Base-by-base conservation (phyloP, 64 coral and sea anemone species). In the Dendrophyllia cribrosa region DNA sequence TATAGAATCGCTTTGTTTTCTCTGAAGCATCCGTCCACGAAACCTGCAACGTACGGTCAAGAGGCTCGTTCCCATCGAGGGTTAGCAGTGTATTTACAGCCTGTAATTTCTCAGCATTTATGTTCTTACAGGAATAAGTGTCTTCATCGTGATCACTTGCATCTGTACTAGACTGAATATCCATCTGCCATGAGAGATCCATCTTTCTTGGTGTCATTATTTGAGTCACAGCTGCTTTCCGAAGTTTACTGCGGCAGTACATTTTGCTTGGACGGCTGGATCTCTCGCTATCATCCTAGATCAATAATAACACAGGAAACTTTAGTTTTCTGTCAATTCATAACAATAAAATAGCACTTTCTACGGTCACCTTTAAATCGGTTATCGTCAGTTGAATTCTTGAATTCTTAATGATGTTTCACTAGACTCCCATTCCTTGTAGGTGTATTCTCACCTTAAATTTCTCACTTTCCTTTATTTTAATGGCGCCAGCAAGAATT, bases 1-100 rank as follows among this genome's bases (percentile, higher is more conserved):
- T 48, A 24, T 78, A 79, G 75, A 70, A 90, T 10, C 48, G 44
- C 49, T 78, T 74, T 90, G 88, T 90, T 80, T 69, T 90, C 14
- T 44, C n/a, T 50, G 72, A 50, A 19, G 74, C 59, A 65, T 77
- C 71, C 16, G 21, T 15, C 71, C 71, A 89, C 5, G 43, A 50
- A 11, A 78, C 58, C 19, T 78, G 53, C 25, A 66, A 45, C n/a
- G 72, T 78, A 50, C 74, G 52, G 9, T 52, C 44, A 20, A 89
- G 10, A 44, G 87, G 87, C 34, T 75, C 14, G 58, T 89, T 72
- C 19, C 87, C 87, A 34, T 65, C 59, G 8, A 89, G 24, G 49
- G 24, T 17, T 10, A 78, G 87, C 6, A 89, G 74, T 61, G 46
- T 17, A 44, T 89, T 89, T 43, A 89, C 73, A 78, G 87, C 44